phyloP scores from a whole-genome alignment of 1,140 invertebrate genomes.

The Triops longicaudatus region DNA sequence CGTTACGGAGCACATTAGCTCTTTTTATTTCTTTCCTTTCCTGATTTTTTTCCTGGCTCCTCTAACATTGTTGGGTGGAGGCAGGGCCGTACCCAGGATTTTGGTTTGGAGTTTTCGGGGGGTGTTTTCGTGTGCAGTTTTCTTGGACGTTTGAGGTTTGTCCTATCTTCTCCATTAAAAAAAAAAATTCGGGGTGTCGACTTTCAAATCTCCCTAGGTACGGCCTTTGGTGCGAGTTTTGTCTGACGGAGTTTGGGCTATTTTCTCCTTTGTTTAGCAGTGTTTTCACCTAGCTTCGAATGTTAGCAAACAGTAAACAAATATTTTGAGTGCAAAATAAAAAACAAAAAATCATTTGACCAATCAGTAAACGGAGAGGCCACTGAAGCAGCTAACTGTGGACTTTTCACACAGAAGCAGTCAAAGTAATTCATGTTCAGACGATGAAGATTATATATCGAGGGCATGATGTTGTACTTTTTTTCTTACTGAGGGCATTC shows the following conservation, averaged over 20 bases:
- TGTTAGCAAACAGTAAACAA: background rate
- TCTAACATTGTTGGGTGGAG: too few relatives aligned
- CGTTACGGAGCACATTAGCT: conserved; percentile 10
- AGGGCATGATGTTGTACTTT: background rate
- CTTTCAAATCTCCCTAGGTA: too few relatives aligned
- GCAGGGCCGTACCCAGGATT: too few relatives aligned
- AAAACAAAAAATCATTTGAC: background rate
- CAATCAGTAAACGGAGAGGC: background rate
- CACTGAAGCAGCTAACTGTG: background rate
- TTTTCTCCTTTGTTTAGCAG: background rate
- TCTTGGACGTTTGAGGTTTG: too few relatives aligned
- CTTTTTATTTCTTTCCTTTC: background rate
- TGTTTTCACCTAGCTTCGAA: background rate
- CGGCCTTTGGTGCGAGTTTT: too few relatives aligned
- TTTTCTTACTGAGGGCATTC: background rate
- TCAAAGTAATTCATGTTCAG: background rate
- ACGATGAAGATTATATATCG: background rate
- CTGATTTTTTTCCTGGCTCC: background rate
- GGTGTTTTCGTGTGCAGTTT: too few relatives aligned
- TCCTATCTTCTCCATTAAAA: too few relatives aligned
- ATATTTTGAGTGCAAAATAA: background rate
- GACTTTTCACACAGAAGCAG: background rate
- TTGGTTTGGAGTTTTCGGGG: too few relatives aligned
- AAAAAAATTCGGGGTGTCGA: too few relatives aligned
- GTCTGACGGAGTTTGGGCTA: background rate